Percentiles rank a stretch among this genome's conserved stretches.
Conservation (phyloP, 2,888 invertebrate genomes). For the Caenorhabditis macrosperma region DNA sequence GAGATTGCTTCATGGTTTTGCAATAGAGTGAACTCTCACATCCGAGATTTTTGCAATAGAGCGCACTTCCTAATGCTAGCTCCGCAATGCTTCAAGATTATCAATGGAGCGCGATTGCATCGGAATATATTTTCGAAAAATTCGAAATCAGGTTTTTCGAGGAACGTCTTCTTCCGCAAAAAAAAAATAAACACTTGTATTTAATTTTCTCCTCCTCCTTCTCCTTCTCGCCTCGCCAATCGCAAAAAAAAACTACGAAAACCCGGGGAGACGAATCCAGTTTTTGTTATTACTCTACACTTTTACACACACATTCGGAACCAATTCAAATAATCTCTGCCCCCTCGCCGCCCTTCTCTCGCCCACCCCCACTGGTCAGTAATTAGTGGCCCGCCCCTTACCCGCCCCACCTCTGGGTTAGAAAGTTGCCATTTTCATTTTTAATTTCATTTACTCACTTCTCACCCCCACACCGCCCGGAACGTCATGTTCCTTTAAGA, state of each 20-base stretch:
- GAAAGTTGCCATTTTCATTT: not conserved
- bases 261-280: conserved; percentile 20
- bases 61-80: too few relatives aligned
- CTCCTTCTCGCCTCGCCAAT: not conserved
- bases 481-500: too few relatives aligned
- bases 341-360: not conserved
- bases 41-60: too few relatives aligned
- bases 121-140: too few relatives aligned
- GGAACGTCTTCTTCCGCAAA: too few relatives aligned
- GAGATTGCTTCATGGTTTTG: too few relatives aligned
- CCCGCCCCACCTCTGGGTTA: too few relatives aligned
- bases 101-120: too few relatives aligned
- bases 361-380: not conserved
- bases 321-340: conserved; percentile 54
- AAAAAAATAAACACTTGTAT: conserved; percentile 47
- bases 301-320: conserved; percentile 36
- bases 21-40: too few relatives aligned
- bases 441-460: not conserved
- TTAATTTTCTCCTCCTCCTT: not conserved
- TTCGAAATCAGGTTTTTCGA: too few relatives aligned
- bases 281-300: conserved; percentile 42
- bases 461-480: not conserved
- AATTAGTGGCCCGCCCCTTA: conserved; percentile 15
- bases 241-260: conserved; percentile 21
- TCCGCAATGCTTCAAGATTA: too few relatives aligned